Percentiles rank a stretch among this genome's conserved stretches.
Evolutionary conservation across 2,113 vertebrate species (phyloP).

Genomic region (Ornithorhynchus anatinus): DNA sequence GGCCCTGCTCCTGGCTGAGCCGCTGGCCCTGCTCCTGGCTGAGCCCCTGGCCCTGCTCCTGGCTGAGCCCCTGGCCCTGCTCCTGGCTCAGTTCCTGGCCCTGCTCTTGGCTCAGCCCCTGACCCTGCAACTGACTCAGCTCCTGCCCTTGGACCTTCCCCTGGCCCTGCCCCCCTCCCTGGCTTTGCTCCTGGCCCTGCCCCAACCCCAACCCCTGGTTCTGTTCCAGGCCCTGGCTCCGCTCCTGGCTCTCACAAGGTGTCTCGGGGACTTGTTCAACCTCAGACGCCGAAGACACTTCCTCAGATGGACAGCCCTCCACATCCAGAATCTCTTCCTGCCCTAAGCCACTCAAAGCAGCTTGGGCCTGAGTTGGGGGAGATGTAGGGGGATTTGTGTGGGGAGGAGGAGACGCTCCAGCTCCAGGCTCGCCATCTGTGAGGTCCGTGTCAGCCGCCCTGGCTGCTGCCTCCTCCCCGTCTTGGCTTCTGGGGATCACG

Average conservation of each 20-base stretch:
- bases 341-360: constrained; percentile 33
- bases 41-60: too few relatives aligned
- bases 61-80: too few relatives aligned
- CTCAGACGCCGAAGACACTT: constrained; percentile 44
- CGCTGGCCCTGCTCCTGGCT: too few relatives aligned
- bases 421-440: constrained; percentile 44
- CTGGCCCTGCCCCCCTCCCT: too few relatives aligned
- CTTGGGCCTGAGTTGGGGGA: background rate
- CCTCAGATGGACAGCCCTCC: constrained; percentile 50
- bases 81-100: too few relatives aligned
- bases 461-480: constrained; percentile 16
- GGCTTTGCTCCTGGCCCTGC: too few relatives aligned
- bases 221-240: constrained; percentile 42
- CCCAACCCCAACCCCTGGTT: too few relatives aligned
- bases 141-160: too few relatives aligned
- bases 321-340: constrained; percentile 52
- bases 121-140: too few relatives aligned
- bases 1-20: too few relatives aligned
- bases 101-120: too few relatives aligned
- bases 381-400: background rate
- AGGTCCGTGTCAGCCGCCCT: constrained; percentile 26
- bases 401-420: constrained; percentile 48
- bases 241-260: constrained; percentile 62
- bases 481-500: constrained; percentile 6
- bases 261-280: constrained; percentile 68